These are phyloP conservation scores for Caenorhabditis sp. DNA, from an alignment of 2,888 invertebrate species.

Conservation along the genomic window DNA sequence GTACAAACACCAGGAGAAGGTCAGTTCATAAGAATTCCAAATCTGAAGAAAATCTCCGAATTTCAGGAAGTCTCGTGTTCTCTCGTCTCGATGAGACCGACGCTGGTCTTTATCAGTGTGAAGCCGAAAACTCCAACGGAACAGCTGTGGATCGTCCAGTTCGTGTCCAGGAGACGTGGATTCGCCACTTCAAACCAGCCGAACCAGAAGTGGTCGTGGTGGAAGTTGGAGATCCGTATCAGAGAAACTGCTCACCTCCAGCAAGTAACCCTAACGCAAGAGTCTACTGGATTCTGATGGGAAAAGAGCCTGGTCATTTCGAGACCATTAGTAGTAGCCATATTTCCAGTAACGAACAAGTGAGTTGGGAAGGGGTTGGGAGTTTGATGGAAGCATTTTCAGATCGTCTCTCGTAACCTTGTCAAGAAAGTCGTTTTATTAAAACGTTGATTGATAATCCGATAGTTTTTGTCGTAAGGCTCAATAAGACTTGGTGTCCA, in stretches of 20 bases:
- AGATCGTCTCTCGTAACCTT: constrained; percentile 56
- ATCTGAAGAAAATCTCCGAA: background rate
- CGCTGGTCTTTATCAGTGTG: constrained; percentile 87
- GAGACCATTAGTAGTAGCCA: constrained; percentile 82
- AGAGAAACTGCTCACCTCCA: constrained; percentile 81
- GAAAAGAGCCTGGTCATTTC: constrained; percentile 78
- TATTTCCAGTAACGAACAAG: constrained; percentile 82
- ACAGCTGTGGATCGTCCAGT: constrained; percentile 84
- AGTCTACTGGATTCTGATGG: constrained; percentile 83
- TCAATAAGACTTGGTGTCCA: too few relatives aligned
- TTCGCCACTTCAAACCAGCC: constrained; percentile 74
- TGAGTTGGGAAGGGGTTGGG: constrained; percentile 48
- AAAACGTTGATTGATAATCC: background rate
- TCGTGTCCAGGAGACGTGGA: constrained; percentile 80
- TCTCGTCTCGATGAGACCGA: constrained; percentile 77
- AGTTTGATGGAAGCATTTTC: constrained; percentile 7
- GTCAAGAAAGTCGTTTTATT: too few relatives aligned
- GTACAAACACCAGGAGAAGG: constrained; percentile 95
- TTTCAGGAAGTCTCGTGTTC: constrained; percentile 74
- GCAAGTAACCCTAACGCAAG: constrained; percentile 80
- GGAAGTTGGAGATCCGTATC: constrained; percentile 82
- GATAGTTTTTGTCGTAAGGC: too few relatives aligned
- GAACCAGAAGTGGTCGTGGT: constrained; percentile 78
- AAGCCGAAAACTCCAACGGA: constrained; percentile 95
- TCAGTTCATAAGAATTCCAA: constrained; percentile 84